phyloP scores from a whole-genome alignment of 2,888 invertebrate genomes.

The Sipunculus nudus region DNA sequence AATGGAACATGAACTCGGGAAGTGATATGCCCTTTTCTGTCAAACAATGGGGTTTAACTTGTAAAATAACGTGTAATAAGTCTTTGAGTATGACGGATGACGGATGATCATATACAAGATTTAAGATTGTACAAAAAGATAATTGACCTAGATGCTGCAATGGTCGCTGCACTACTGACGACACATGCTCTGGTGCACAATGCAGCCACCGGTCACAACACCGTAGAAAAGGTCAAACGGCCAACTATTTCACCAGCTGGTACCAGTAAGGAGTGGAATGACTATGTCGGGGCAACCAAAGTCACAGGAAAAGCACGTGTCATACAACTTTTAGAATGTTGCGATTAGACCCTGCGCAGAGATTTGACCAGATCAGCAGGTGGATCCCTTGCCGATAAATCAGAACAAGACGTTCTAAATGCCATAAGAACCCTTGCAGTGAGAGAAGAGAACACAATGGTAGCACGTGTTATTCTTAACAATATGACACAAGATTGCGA shows the following conservation, averaged over 20 bases:
- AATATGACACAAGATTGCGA: constrained; percentile 32
- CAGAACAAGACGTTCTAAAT: neutral
- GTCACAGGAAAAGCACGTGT: neutral
- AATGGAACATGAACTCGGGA: too few relatives aligned
- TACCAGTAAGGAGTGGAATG: constrained; percentile 4
- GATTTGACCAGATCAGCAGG: neutral
- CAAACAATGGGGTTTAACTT: too few relatives aligned
- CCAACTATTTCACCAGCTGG: neutral
- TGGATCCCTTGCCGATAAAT: neutral
- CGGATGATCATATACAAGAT: too few relatives aligned
- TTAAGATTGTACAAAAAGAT: too few relatives aligned
- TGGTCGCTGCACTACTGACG: neutral
- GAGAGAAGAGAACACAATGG: constrained; percentile 31
- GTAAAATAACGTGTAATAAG: too few relatives aligned
- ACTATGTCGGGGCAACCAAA: neutral
- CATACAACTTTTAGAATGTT: constrained; percentile 1
- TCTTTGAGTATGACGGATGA: too few relatives aligned
- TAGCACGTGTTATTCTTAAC: constrained; percentile 20
- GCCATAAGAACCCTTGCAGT: constrained; percentile 27
- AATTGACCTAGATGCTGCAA: neutral
- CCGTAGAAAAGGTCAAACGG: neutral
- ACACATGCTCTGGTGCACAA: neutral
- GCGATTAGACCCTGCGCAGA: neutral
- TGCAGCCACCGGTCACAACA: neutral
- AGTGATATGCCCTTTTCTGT: too few relatives aligned